Percentiles rank a stretch among this genome's conserved stretches.
Evolutionary conservation across 2,888 invertebrate species (phyloP).

Genomic region (Lochmaea capreae): DNA sequence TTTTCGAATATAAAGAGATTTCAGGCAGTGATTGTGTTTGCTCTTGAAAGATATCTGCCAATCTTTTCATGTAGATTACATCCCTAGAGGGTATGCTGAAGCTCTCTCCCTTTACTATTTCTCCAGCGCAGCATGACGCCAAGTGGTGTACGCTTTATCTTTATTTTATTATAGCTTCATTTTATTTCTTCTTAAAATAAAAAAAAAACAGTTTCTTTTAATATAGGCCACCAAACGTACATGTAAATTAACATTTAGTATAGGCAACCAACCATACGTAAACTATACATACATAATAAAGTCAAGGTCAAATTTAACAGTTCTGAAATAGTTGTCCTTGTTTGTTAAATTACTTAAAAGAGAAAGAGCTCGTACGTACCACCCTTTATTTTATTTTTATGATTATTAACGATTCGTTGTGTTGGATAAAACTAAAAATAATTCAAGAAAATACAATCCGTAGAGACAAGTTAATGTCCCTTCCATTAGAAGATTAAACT

Average conservation of each 20-base stretch:
- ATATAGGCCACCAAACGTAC: no score
- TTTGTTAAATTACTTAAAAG: no score
- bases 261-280: no score
- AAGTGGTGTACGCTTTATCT: neutral
- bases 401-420: neutral
- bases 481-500: constrained; percentile 60
- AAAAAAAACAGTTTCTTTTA: no score
- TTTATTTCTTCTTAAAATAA: neutral
- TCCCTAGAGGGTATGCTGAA: constrained; percentile 30
- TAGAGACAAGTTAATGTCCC: constrained; percentile 28
- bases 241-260: no score
- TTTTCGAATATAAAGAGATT: constrained; percentile 39
- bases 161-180: neutral
- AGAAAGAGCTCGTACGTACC: neutral
- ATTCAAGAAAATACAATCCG: constrained; percentile 15
- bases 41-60: constrained; percentile 62
- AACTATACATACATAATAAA: no score
- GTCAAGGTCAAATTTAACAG: no score
- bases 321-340: no score
- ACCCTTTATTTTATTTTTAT: neutral
- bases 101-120: constrained; percentile 12
- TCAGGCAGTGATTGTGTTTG: constrained; percentile 57
- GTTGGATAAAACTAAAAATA: neutral
- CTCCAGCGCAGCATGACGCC: constrained; percentile 10
- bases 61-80: constrained; percentile 55